Evolutionary conservation across 2,797 vertebrate species (phyloP), one percentile per base, ranked within the genome.

Genomic region (Betta splendens): DNA sequence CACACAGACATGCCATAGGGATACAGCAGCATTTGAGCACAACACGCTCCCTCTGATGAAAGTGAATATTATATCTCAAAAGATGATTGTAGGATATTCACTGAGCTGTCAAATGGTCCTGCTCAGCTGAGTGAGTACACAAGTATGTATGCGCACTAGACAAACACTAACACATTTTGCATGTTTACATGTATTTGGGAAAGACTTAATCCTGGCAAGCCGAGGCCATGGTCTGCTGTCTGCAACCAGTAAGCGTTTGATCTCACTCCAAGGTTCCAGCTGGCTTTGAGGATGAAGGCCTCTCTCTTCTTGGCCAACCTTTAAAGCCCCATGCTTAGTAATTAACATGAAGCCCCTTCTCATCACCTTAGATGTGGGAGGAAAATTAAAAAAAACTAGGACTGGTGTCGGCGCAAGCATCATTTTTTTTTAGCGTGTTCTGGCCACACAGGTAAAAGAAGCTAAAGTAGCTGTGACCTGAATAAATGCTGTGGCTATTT

Each of bases 251-350:
- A 49, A 66, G 48, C 15, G 54, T 87, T 87, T 88, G 85, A 88
- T 88, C 79, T 61, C 47, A 17, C 67, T 85, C 85, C 84, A 86
- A 83, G 62, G 52, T 54, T 82, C 88, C 84, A 82, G 72, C 81
- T 80, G 81, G 84, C 80, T 77, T 74, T 78, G 73, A 85, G 77
- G 75, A 72, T 72, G 63, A 75, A 86, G 79, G 82, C 79, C 75
- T 81, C 61, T 72, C 54, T 73, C 66, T 71, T 72, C 72, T 75
- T 86, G 82, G 80, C 79, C 73, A 79, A 78, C 75, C 67, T 85
- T 84, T 82, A 81, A 81, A 86, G 77, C 58, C 75, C 72, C 71
- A 64, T 59, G 67, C 73, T 76, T 40, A 10, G 37, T 73, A 69
- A 84, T 87, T 86, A 87, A 75, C 73, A 68, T 28, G 45, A 68